Base-by-base conservation (phyloP, 2,888 invertebrate species). In the Caenorhabditis sp. region DNA sequence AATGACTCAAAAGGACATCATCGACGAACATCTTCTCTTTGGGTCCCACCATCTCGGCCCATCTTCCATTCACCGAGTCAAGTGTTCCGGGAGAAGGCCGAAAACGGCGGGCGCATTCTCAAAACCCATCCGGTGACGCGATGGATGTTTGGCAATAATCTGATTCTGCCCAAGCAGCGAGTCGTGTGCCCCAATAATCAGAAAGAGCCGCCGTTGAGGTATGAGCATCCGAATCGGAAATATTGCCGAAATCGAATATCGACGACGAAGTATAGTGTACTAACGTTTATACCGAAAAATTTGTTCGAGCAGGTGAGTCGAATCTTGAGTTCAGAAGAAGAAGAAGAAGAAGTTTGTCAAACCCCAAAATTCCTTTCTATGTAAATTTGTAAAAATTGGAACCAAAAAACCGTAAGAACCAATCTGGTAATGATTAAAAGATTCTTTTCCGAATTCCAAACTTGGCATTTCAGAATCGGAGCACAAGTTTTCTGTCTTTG, bases 281-380 rank as follows among this genome's bases (percentile, higher is more conserved):
- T 96, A 80, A 95, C 94, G 83, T 97, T 97, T 90, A 90, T 97
- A 88, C 97, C 97, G 68, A 94, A 95, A 89, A 97, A 97, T 90
- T 91, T 97, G 74, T 92, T 96, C 89, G 96, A 97, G 90, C 85
- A 97, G 73, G 82, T 80, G 10, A 43, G 43, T 17, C 7, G 36
- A 36, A 36, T 36, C 36, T 36, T 5, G 36, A 36, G 10, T 36
- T 36, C 10, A 8, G 36, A 10, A 10, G 36, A 36, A n/a, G n/a
- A n/a, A n/a, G n/a, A n/a, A n/a, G n/a, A n/a, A n/a, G n/a, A n/a
- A n/a, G n/a, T n/a, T n/a, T n/a, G n/a, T n/a, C n/a, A n/a, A n/a
- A n/a, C n/a, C n/a, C n/a, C n/a, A n/a, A n/a, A n/a, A n/a, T n/a
- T n/a, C n/a, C n/a, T n/a, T n/a, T n/a, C n/a, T n/a, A n/a, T n/a